phyloP scores from a whole-genome alignment of 2,113 vertebrate genomes.

The Phrynosoma blainvillii region DNA sequence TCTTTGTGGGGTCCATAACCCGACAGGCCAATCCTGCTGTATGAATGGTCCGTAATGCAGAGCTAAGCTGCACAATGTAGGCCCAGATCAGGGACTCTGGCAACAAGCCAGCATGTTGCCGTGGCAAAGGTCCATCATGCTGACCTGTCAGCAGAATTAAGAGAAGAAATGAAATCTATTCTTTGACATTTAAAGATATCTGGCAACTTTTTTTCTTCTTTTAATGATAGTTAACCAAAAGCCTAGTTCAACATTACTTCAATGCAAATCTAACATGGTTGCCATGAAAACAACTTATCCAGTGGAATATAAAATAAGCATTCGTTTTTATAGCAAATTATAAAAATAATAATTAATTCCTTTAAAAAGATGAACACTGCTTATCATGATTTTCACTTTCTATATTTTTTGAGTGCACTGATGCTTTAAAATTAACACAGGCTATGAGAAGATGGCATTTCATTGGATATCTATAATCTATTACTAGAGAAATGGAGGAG shows the following conservation, averaged over 20 bases:
- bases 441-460: background rate
- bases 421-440: background rate
- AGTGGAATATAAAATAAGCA: no score
- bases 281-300: background rate
- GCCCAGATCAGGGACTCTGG: constrained; percentile 99
- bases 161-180: background rate
- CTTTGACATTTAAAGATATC: background rate
- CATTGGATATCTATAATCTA: background rate
- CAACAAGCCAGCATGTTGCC: constrained; percentile 94
- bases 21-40: constrained; percentile 96
- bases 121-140: constrained; percentile 92
- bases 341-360: background rate
- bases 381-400: background rate
- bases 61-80: constrained; percentile 97
- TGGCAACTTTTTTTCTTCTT: background rate
- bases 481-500: background rate
- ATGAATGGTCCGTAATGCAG: constrained; percentile 94
- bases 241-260: background rate
- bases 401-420: no score
- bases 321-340: background rate
- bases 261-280: background rate
- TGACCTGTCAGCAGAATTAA: constrained; percentile 80
- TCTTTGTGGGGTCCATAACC: constrained; percentile 98
- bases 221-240: background rate
- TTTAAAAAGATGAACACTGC: background rate